These are phyloP conservation scores for Monochamus alternatus DNA, from an alignment of 2,888 invertebrate genomes.

Conservation along the genomic window DNA sequence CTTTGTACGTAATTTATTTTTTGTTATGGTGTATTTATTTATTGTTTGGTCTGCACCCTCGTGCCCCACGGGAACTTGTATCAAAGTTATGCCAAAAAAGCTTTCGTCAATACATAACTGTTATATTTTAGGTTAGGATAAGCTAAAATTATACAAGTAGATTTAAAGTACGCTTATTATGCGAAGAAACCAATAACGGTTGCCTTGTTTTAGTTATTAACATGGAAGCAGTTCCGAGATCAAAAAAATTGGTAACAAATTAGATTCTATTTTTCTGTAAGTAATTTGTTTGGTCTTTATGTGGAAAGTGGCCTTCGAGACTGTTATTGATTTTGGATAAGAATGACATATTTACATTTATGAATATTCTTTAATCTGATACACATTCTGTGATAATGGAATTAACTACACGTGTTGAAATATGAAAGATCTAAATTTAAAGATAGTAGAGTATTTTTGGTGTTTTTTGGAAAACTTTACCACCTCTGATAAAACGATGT, in stretches of 20 bases:
- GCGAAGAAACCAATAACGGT: constrained; percentile 45
- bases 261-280: constrained; percentile 36
- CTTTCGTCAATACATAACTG: constrained; percentile 54
- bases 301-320: constrained; percentile 56
- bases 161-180: constrained; percentile 41
- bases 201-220: constrained; percentile 50
- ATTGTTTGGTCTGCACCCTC: constrained; percentile 49
- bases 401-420: constrained; percentile 51
- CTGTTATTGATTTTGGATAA: constrained; percentile 51
- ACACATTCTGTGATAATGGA: constrained; percentile 62
- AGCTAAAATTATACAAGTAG: constrained; percentile 34
- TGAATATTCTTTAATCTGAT: constrained; percentile 49
- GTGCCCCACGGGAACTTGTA: constrained; percentile 48
- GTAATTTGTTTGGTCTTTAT: constrained; percentile 48
- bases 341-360: constrained; percentile 44
- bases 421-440: constrained; percentile 51
- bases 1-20: constrained; percentile 56
- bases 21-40: constrained; percentile 57
- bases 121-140: constrained; percentile 39
- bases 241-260: constrained; percentile 45
- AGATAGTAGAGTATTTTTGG: constrained; percentile 45
- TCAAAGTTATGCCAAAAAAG: constrained; percentile 60
- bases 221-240: constrained; percentile 39
- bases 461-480: constrained; percentile 46
- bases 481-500: constrained; percentile 44